Evolutionary conservation across 2,888 invertebrate species (phyloP), one percentile per base, ranked within the genome.

Genomic region (Platerodrilus igneus): DNA sequence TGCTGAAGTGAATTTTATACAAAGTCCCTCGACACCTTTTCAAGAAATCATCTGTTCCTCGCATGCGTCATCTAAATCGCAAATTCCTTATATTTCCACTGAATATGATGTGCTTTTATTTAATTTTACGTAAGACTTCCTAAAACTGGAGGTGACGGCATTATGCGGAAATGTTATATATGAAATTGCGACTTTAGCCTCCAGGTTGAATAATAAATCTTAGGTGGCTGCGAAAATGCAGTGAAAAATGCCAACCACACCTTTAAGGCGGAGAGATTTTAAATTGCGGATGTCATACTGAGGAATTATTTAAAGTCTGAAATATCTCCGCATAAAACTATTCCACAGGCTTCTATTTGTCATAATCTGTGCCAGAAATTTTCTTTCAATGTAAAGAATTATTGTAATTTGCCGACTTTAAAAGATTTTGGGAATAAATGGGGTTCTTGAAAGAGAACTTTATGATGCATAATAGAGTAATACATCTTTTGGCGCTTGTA

Each of bases 301-400:
- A 23, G 31, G 37, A 37, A 37, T 31, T 37, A 37, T 37, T 37
- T 25, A 37, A 23, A 30, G 37, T 36, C 36, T 36, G 36, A 27
- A 29, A 36, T 36, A 36, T 36, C 36, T 36, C 36, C 16, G 21
- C 36, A 29, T 29, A 17, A 20, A 28, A 36, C 22, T 28, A 36
- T 36, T 36, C 36, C 26, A 17, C 36, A 22, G 36, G 36, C 36
- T 36, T 36, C 36, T 36, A 36, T 36, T 36, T 36, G 36, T 36
- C 36, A 36, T 36, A 36, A 36, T 36, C 36, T 36, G 22, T 21
- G 21, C 7, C 28, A 10, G 28, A 36, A 28, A 28, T 36, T 36
- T 29, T 29, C 26, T 9, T 15, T 7, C 27, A 15, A 21, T 27
- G 35, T 35, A 35, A 35, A 35, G 35, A 18, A 25, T 33, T 25